Percentiles rank a stretch among this genome's conserved stretches.
phyloP scores from a whole-genome alignment of 1,140 invertebrate species.

The Phenacoccus solenopsis region DNA sequence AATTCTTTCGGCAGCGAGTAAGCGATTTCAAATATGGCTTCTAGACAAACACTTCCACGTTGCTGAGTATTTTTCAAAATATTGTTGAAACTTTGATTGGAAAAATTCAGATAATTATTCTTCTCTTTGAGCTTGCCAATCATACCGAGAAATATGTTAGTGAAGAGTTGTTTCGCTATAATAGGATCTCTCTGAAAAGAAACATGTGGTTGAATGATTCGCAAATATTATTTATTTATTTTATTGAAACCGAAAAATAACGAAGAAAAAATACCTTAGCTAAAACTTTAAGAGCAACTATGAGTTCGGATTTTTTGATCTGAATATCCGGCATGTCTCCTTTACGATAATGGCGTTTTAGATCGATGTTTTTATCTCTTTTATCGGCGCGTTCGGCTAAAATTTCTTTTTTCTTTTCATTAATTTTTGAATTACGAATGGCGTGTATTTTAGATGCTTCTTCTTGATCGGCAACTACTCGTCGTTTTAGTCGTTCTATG shows the following conservation, averaged over 20 bases:
- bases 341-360: neutral
- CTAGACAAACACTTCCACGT: neutral
- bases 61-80: neutral
- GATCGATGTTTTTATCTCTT: neutral
- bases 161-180: neutral
- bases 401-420: neutral
- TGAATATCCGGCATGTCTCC: neutral
- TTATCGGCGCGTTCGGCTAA: neutral
- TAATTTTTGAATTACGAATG: neutral
- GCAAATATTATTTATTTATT: too few relatives aligned
- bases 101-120: neutral
- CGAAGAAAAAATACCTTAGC: neutral
- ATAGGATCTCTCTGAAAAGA: neutral
- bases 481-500: too few relatives aligned
- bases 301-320: neutral
- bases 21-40: neutral
- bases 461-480: neutral
- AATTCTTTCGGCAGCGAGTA: neutral
- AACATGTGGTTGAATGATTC: too few relatives aligned
- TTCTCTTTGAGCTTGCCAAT: neutral
- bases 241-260: too few relatives aligned
- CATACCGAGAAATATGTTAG: neutral
- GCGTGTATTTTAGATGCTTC: neutral
- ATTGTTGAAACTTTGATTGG: neutral
- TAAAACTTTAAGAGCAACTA: neutral